Base-by-base conservation (phyloP, 2,888 invertebrate species). In the Tenthredo amoena region DNA sequence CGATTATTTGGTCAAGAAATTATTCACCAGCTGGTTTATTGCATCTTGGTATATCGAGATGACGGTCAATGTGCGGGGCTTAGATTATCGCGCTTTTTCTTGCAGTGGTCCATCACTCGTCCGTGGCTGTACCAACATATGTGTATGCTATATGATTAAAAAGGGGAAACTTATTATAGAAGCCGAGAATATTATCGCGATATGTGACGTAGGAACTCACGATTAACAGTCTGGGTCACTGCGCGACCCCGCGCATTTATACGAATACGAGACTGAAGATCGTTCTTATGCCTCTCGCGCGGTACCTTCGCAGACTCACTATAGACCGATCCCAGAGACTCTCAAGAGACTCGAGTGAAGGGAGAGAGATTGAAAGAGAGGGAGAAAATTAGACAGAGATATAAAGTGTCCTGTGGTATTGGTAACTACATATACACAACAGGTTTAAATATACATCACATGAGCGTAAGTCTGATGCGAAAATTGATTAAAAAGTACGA, bases 201-300 rank as follows among this genome's bases (percentile, higher is more conserved):
- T 34, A 47, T 34, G 79, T 10, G n/a, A 58, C 18, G 31, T 50
- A 47, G 7, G 21, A 6, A 79, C 79, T 79, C 79, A 55, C 79
- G 31, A 18, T 50, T 79, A 79, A 55, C 58, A 79, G 79, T 40
- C 26, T 62, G 43, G 82, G 82, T 82, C 82, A 65, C 37, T 47
- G 5, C 31, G 43, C 65, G 82, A 82, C 40, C 82, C 62, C 82
- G n/a, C 40, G 47, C 47, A 47, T 47, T 26, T 62, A 62, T 21
- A 26, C 62, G 82, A 62, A 65, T 55, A 43, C 40, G 21, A 10
- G 34, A 26, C 26, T 26, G 76, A 76, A 85, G 47, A 18, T 79
- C 47, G 58, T 50, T 18, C 58, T 40, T 47, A 81, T 87, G 89
- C 88, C 90, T 88, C 89, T 89, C 88, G 76, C 79, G 77, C 79